These are phyloP conservation scores for Drosophila histrio DNA, from an alignment of 2,888 invertebrate genomes.

Conservation along the genomic window DNA sequence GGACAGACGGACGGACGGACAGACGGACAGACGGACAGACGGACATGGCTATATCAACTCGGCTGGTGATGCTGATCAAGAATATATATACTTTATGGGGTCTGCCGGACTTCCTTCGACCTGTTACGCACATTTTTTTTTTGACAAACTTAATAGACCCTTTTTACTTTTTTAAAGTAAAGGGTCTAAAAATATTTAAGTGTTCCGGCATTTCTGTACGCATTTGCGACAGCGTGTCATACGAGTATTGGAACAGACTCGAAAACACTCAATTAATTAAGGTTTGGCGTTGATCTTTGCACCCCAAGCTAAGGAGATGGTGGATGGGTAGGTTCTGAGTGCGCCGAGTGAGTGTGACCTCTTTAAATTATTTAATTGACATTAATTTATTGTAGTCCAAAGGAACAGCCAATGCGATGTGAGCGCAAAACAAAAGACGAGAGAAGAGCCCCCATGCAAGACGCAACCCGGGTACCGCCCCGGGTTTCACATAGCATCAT, in stretches of 20 bases:
- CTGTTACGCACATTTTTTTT: too few relatives aligned
- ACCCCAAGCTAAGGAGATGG: slow-evolving; percentile 57
- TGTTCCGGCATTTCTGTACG: slow-evolving; percentile 35
- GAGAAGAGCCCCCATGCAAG: slow-evolving; percentile 7
- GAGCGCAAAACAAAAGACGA: slow-evolving; percentile 39
- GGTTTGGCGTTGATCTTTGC: slow-evolving; percentile 79
- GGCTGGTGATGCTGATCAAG: too few relatives aligned
- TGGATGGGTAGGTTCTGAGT: slow-evolving; percentile 8
- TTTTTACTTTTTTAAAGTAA: too few relatives aligned
- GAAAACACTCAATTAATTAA: slow-evolving; percentile 74
- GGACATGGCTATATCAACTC: too few relatives aligned
- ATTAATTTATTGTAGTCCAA: slow-evolving; percentile 81
- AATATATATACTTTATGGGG: too few relatives aligned
- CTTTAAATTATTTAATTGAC: slow-evolving; percentile 85
- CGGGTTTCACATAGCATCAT: slow-evolving; percentile 18
- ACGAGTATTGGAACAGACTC: slow-evolving; percentile 16
- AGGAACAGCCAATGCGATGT: slow-evolving; percentile 37
- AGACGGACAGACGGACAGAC: too few relatives aligned
- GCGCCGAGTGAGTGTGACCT: slow-evolving; percentile 73
- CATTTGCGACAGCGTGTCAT: slow-evolving; percentile 19
- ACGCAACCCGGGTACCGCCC: slow-evolving; percentile 11
- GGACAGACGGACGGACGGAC: too few relatives aligned
- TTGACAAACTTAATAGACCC: too few relatives aligned
- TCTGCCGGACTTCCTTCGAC: too few relatives aligned
- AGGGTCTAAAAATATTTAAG: too few relatives aligned